Evolutionary conservation across 2,113 vertebrate genomes (phyloP), one percentile per base, ranked within the genome.

Genomic region (Gorsachius goisagi): DNA sequence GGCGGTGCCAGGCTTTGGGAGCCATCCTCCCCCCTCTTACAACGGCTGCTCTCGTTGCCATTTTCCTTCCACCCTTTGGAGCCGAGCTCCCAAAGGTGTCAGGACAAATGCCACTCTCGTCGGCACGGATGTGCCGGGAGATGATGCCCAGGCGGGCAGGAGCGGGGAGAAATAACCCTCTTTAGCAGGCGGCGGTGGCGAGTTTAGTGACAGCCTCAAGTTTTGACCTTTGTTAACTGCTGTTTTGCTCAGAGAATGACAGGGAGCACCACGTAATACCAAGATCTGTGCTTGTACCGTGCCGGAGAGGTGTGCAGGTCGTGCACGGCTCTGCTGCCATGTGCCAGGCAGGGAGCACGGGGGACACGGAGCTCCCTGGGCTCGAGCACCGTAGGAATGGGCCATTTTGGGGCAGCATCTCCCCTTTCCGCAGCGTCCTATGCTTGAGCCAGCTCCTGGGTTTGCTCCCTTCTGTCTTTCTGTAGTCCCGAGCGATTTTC

Each of bases 141-240:
- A 77, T 22, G 69, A 59, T 49, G 71, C 35, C 59, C 89, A 63
- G 85, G 81, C 74, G 59, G 41, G 68, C 2, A 3, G 71, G 66
- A 92, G 47, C 5, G 2, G 62, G 64, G 49, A 91, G 69, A 45
- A 88, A 87, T 39, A 73, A 44, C 75, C 62, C 80, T 90, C 52
- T 94, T 96, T 91, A 90, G 52, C 75, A 53, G 85, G 89, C 26
- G 0, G 6, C 7, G 6, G 24, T 26, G 11, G 49, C 33, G 66
- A 9, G 16, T 91, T 75, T 86, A 86, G 89, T 41, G 62, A 81
- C 94, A 96, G 62, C 77, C 89, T 94, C 74, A 56, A 71, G 80
- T 89, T 90, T 16, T 96, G 97, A 96, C 96, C 93, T 96, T 94
- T 97, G 89, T 95, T 97, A 97, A 95, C 94, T 95, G 89, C 73